Base-by-base conservation (phyloP, 2,888 invertebrate species). In the Amphipoea oculea region DNA sequence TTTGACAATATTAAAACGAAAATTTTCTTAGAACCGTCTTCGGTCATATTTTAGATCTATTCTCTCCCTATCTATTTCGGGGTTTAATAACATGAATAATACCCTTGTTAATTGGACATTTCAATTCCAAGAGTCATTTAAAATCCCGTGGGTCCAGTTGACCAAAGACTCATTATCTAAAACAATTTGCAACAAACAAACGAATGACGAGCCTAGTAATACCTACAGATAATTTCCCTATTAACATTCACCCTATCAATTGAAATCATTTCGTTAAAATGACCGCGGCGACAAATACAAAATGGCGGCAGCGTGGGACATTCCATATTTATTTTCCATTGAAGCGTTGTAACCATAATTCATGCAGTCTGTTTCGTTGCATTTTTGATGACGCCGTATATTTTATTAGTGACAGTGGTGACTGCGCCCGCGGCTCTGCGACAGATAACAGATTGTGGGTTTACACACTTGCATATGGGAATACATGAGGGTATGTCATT, bases 321-420 rank as follows among this genome's bases (percentile, higher is more conserved):
- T 68, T 81, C 74, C 77, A 86, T 90, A 92, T 92, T 91, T 92
- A 92, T 92, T 90, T 91, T 91, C 84, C 90, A 90, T 89, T 89
- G 89, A 87, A 89, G 83, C 84, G 82, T 82, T 86, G 84, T 86
- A 83, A 86, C 81, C 79, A 90, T 92, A 92, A 92, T 91, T 92
- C 92, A 92, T 93, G 92, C 92, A 91, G 86, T 89, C 88, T 89
- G 91, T 91, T 91, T 91, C 90, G 91, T 89, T 93, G 92, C 91
- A 93, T 93, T 92, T 93, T 93, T 93, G 93, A 94, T 93, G 93
- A 92, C 89, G 88, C 86, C 83, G 88, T 92, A 92, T 92, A 93
- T 92, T 93, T 92, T 92, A 91, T 90, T 90, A 90, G 88, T 88
- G 92, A 90, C 91, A 91, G 89, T 86, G 89, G 82, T 87, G 89